Evolutionary conservation across 2,113 vertebrate genomes (phyloP).

Genomic region (Stigmatopora nigra): DNA sequence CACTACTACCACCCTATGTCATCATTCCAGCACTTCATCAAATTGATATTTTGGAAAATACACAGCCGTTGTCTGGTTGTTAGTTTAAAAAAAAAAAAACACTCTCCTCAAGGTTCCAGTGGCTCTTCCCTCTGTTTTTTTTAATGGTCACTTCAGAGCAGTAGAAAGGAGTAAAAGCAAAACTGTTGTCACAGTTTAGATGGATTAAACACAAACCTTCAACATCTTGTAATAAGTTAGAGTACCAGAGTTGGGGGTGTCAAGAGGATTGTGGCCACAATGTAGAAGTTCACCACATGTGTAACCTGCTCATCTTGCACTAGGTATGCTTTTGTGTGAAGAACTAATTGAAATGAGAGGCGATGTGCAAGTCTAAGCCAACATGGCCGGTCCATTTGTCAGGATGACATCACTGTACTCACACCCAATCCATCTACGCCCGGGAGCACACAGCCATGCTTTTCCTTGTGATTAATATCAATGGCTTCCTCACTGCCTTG

Average conservation of each 20-base stretch:
- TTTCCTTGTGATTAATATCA: slow-evolving; percentile 75
- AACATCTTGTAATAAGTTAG: slow-evolving; percentile 47
- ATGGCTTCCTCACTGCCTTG: slow-evolving; percentile 51
- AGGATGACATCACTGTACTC: slow-evolving; percentile 77
- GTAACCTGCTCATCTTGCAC: slow-evolving; percentile 51
- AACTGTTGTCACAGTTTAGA: slow-evolving; percentile 60
- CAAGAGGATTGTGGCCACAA: slow-evolving; percentile 36
- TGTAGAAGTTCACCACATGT: slow-evolving; percentile 44
- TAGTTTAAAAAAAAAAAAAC: slow-evolving; percentile 42
- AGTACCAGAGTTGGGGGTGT: slow-evolving; percentile 11
- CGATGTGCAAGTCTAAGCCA: slow-evolving; percentile 75
- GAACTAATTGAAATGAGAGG: slow-evolving; percentile 81
- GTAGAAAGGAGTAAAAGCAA: slow-evolving; percentile 50
- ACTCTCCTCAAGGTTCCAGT: slow-evolving; percentile 35
- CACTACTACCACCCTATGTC: slow-evolving; percentile 38
- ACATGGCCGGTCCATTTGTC: slow-evolving; percentile 73
- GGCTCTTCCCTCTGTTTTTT: slow-evolving; percentile 27
- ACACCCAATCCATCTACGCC: slow-evolving; percentile 75
- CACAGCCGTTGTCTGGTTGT: slow-evolving; percentile 37
- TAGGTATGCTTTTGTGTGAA: slow-evolving; percentile 54
- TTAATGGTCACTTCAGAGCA: slow-evolving; percentile 53
- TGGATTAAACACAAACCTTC: slow-evolving; percentile 56
- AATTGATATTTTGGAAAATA: slow-evolving; percentile 59
- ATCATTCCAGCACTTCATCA: slow-evolving; percentile 49
- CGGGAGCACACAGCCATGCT: slow-evolving; percentile 59